A percentile compares a stretch with the other conserved stretches of the same genome.
phyloP scores from a whole-genome alignment of 2,888 invertebrate genomes.

The Osmoderma eremita region DNA sequence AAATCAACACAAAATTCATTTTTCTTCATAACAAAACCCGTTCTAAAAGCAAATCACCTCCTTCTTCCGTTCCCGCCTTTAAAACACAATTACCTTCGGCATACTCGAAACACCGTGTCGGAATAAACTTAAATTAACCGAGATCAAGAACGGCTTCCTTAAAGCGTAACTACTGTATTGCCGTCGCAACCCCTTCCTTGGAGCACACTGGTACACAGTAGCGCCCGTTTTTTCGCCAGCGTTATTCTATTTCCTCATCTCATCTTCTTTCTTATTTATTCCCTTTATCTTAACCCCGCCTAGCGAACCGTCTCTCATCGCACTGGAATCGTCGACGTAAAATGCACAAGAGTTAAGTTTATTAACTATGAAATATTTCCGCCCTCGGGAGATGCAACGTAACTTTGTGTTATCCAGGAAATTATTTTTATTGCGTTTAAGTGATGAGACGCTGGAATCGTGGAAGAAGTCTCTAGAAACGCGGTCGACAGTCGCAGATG shows the following conservation, averaged over 20 bases:
- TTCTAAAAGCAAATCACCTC: no score
- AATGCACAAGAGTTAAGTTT: constrained; percentile 23
- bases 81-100: background rate
- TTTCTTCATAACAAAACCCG: no score
- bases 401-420: constrained; percentile 23
- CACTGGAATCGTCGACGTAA: background rate
- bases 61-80: no score
- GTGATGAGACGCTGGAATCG: background rate
- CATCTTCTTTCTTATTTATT: background rate
- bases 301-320: background rate
- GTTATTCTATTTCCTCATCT: background rate
- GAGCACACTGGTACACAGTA: background rate
- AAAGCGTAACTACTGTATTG: no score
- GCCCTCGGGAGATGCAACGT: constrained; percentile 8
- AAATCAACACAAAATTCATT: no score
- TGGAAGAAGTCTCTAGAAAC: no score
- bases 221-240: background rate
- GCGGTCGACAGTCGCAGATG: background rate
- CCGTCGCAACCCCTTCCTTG: no score
- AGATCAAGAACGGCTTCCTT: background rate
- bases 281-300: background rate
- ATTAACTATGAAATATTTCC: constrained; percentile 34
- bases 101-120: background rate
- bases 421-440: constrained; percentile 25
- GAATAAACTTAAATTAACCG: constrained; percentile 5